These are phyloP conservation scores for Leistus spinibarbis DNA, from an alignment of 2,888 invertebrate genomes.

Conservation along the genomic window DNA sequence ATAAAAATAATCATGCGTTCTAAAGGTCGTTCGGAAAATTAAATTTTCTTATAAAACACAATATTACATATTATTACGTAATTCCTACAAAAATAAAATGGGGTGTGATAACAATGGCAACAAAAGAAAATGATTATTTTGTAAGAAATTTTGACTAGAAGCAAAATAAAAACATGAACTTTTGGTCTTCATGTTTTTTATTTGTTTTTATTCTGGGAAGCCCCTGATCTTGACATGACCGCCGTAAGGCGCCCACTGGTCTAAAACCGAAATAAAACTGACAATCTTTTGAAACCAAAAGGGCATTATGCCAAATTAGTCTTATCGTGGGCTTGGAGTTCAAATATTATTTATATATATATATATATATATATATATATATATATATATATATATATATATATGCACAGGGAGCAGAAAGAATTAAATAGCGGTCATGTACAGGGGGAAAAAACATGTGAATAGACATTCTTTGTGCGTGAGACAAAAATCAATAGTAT, in stretches of 20 bases:
- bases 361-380: too few relatives aligned
- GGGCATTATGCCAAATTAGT: neutral
- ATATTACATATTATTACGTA: neutral
- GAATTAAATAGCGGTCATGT: too few relatives aligned
- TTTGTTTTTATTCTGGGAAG: conserved; percentile 17
- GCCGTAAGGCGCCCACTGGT: neutral
- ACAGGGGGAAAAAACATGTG: too few relatives aligned
- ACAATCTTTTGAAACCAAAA: neutral
- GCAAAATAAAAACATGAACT: neutral
- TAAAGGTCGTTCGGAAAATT: neutral
- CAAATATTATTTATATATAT: too few relatives aligned
- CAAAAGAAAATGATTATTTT: neutral
- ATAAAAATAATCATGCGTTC: neutral
- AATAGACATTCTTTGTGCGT: too few relatives aligned
- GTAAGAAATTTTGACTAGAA: neutral
- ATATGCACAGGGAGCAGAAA: too few relatives aligned
- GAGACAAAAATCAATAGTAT: too few relatives aligned
- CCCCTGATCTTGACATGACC: conserved; percentile 27
- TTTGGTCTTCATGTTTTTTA: neutral
- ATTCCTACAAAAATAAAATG: too few relatives aligned
- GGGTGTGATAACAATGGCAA: neutral
- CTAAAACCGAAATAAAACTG: neutral
- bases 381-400: too few relatives aligned
- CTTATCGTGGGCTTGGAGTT: too few relatives aligned
- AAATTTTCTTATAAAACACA: neutral